Base-by-base conservation (phyloP, 1,140 invertebrate species). In the Trissolcus basalis region DNA sequence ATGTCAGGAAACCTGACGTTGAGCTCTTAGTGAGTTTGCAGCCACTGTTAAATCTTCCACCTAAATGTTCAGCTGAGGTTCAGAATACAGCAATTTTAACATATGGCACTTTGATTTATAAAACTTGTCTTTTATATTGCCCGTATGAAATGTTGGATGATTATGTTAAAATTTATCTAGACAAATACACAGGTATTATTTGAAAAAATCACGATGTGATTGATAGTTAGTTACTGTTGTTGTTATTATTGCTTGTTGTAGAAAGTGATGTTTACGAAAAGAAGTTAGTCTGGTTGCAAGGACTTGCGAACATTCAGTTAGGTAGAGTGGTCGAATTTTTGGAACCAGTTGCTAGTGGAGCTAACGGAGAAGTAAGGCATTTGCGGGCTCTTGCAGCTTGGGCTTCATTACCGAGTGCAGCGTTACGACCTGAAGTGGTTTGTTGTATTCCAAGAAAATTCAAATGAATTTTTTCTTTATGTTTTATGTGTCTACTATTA, bases 231-330 rank as follows among this genome's bases (percentile, higher is more conserved):
- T n/a, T n/a, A n/a, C n/a, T n/a, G n/a, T n/a, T n/a, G n/a, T n/a
- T n/a, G n/a, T 27, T 27, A 6, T 27, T 27, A 27, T 27, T 27
- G 19, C 51, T 15, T 63, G 47, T 65, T 49, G 48, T 68, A 94
- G 93, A 91, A 77, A 91, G 90, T 51, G 89, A 89, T 4, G 87
- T 90, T 63, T 93, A 93, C 67, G 87, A 91, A 27, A 90, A 92
- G 58, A 91, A 93, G 63, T 91, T 94, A 90, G 81, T 93, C 4
- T 94, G 92, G 87, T 82, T 94, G 0, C 91, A 93, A 85, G 93
- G 92, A 10, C 83, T 94, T 2, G 88, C 89, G 27, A 92, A 92
- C 41, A 89, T 93, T 55, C 91, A 92, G 72, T 70, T 92, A 35
- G 89, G 89, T 6, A 89, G 89, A 81, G 91, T 91, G 0, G 87